Conservation (phyloP, 2,113 vertebrate genomes). For the Pituophis catenifer region DNA sequence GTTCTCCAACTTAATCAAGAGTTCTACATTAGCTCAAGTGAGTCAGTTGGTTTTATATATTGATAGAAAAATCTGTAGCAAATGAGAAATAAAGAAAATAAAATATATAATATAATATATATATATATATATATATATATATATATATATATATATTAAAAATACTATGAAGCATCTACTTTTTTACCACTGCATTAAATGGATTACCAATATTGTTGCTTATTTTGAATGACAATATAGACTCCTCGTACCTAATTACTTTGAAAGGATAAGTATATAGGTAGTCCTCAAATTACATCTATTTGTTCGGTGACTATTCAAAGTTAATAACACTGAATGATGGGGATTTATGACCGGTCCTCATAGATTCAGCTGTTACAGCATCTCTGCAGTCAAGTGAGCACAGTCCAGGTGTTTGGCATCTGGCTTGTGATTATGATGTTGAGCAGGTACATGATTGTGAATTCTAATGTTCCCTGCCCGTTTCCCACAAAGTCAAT, state of each 20-base stretch:
- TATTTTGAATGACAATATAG: not conserved
- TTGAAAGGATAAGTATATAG: not conserved
- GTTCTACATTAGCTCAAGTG: not conserved
- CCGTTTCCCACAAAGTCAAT: not conserved
- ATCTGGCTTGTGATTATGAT: not conserved
- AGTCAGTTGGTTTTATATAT: not conserved
- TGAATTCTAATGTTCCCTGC: not conserved
- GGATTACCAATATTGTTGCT: not conserved
- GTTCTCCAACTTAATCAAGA: not conserved
- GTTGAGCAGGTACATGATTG: not conserved
- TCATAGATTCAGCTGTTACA: not conserved
- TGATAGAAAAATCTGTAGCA: not conserved
- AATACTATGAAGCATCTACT: not conserved
- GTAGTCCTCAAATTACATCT: not conserved
- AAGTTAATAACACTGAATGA: not conserved
- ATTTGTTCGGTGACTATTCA: not conserved
- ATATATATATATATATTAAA: too few species aligned
- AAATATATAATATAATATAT: too few species aligned
- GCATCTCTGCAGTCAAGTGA: not conserved
- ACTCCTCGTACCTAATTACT: not conserved
- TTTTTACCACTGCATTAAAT: not conserved
- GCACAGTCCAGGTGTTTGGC: not conserved
- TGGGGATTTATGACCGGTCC: not conserved
- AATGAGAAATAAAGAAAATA: not conserved
- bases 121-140: too few species aligned